A percentile compares a stretch with the other conserved stretches of the same genome.
These are phyloP conservation scores for Masnerella sp. DNA, from an alignment of 2,888 invertebrate species.

Conservation along the genomic window DNA sequence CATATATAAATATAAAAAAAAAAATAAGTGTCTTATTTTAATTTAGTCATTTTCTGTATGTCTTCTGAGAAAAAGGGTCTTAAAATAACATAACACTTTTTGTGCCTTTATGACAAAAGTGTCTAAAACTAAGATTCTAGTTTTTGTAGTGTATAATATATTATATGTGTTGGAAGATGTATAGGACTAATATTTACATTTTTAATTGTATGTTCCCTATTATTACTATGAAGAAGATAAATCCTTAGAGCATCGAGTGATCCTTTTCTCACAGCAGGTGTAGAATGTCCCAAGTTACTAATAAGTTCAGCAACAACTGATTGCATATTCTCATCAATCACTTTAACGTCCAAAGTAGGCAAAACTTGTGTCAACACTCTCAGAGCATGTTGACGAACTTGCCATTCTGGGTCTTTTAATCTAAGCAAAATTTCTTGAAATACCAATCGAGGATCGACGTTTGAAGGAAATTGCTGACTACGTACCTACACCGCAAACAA, in stretches of 20 bases:
- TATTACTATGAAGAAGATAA: conserved; percentile 84
- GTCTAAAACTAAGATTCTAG: no score
- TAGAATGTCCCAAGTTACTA: conserved; percentile 87
- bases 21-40: no score
- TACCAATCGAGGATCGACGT: conserved; percentile 82
- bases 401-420: conserved; percentile 88
- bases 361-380: conserved; percentile 88
- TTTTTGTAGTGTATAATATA: no score
- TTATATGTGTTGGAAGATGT: no score
- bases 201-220: conserved; percentile 82
- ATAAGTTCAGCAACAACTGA: conserved; percentile 84
- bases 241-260: conserved; percentile 87
- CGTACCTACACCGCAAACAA: no score
- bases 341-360: conserved; percentile 82
- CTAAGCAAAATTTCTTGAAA: conserved; percentile 86
- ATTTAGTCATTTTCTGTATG: no score
- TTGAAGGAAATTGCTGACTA: conserved; percentile 85
- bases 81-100: no score
- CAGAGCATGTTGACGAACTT: conserved; percentile 89
- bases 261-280: conserved; percentile 89
- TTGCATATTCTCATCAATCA: conserved; percentile 84
- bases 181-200: no score
- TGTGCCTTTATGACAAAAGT: no score
- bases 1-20: neutral
- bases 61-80: no score